These are phyloP conservation scores for Porites cylindrica DNA, from an alignment of 92 coral and sea anemone species.

Conservation along the genomic window DNA sequence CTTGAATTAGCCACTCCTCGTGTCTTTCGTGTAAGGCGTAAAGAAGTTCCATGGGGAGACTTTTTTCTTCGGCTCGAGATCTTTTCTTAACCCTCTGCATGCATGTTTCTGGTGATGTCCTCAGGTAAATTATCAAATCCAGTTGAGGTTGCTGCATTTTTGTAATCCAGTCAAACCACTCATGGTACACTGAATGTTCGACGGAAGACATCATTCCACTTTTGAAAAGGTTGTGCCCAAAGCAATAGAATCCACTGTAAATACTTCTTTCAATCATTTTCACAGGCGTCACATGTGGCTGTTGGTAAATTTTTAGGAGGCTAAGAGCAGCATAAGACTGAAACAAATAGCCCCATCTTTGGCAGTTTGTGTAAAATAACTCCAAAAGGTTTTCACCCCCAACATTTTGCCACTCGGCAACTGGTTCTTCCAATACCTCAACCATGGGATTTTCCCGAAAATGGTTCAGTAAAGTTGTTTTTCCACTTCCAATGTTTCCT, in stretches of 20 bases:
- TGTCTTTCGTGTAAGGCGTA: conserved; percentile 90
- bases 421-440: conserved; percentile 95
- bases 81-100: conserved; percentile 90
- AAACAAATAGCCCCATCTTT: conserved; percentile 93
- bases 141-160: conserved; percentile 83
- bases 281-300: conserved; percentile 87
- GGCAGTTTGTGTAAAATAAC: conserved; percentile 86
- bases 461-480: conserved; percentile 89
- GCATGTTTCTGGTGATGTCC: conserved; percentile 96
- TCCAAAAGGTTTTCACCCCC: conserved; percentile 88
- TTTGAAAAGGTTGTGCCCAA: conserved; percentile 91
- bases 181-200: conserved; percentile 87
- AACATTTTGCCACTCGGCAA: conserved; percentile 92
- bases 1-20: conserved; percentile 91
- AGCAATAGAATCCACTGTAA: conserved; percentile 96
- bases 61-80: conserved; percentile 85
- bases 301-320: conserved; percentile 91
- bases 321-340: conserved; percentile 93
- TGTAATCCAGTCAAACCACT: conserved; percentile 95
- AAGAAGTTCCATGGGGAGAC: conserved; percentile 88
- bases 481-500: conserved; percentile 99
- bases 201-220: conserved; percentile 88
- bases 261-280: conserved; percentile 97
- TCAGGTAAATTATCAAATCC: conserved; percentile 89
- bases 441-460: conserved; percentile 87